These are phyloP conservation scores for Tetraneura akinire DNA, from an alignment of 1,140 invertebrate genomes.

Conservation along the genomic window DNA sequence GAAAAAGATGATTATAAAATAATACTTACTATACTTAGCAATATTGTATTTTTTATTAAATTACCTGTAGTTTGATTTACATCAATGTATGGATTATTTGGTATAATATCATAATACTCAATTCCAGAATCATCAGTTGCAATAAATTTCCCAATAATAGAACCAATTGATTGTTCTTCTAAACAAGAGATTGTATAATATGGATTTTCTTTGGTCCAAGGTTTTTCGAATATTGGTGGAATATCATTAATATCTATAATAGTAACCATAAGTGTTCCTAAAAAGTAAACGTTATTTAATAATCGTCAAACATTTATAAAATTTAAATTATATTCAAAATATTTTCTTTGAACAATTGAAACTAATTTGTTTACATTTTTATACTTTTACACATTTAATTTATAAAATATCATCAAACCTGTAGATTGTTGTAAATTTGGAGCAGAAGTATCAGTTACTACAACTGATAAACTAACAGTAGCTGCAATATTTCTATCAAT, in stretches of 20 bases:
- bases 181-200: conserved; percentile 71
- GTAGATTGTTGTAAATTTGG: conserved; percentile 74
- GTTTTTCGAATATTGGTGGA: conserved; percentile 68
- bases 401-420: conserved; percentile 60
- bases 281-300: conserved; percentile 44
- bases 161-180: conserved; percentile 82
- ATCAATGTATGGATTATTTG: conserved; percentile 73
- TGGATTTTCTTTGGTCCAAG: conserved; percentile 73
- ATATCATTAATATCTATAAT: conserved; percentile 79
- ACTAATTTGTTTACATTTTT: no score
- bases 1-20: no score
- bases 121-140: conserved; percentile 86
- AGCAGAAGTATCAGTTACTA: conserved; percentile 79
- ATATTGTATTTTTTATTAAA: neutral
- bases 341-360: no score
- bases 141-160: conserved; percentile 75
- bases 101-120: conserved; percentile 72
- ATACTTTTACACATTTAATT: no score
- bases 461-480: conserved; percentile 73
- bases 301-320: neutral
- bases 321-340: neutral
- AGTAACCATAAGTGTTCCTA: conserved; percentile 79
- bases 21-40: no score
- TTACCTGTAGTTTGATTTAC: conserved; percentile 75
- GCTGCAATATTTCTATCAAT: conserved; percentile 73